Percentiles rank a stretch among this genome's conserved stretches.
phyloP scores from a whole-genome alignment of 1,140 invertebrate genomes.

The Ceratosolen solmsi region DNA sequence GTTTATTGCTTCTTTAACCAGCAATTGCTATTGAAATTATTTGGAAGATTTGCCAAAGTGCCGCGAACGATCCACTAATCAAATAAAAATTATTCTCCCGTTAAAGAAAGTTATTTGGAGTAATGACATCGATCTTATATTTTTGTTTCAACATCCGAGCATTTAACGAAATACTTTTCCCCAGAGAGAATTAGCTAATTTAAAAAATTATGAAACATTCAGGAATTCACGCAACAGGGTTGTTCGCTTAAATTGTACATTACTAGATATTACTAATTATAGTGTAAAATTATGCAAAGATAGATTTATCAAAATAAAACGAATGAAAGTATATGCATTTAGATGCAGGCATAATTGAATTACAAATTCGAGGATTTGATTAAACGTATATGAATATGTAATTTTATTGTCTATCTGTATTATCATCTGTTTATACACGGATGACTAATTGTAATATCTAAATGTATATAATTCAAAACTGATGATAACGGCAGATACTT shows the following conservation, averaged over 20 bases:
- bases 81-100: background rate
- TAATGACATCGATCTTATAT: no score
- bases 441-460: background rate
- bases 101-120: background rate
- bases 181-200: no score
- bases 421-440: background rate
- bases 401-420: background rate
- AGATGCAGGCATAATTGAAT: background rate
- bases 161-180: no score
- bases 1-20: background rate
- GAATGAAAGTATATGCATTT: background rate
- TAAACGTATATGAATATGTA: background rate
- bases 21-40: background rate
- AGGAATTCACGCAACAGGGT: background rate
- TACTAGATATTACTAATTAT: background rate
- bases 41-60: no score
- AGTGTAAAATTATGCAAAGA: background rate
- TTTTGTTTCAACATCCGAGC: no score
- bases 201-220: no score
- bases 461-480: constrained; percentile 3
- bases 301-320: background rate
- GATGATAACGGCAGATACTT: background rate
- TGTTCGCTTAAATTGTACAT: background rate
- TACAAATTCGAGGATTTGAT: background rate
- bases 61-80: background rate